phyloP scores from a whole-genome alignment of 2,888 invertebrate genomes.

The Coenonympha glycerion region DNA sequence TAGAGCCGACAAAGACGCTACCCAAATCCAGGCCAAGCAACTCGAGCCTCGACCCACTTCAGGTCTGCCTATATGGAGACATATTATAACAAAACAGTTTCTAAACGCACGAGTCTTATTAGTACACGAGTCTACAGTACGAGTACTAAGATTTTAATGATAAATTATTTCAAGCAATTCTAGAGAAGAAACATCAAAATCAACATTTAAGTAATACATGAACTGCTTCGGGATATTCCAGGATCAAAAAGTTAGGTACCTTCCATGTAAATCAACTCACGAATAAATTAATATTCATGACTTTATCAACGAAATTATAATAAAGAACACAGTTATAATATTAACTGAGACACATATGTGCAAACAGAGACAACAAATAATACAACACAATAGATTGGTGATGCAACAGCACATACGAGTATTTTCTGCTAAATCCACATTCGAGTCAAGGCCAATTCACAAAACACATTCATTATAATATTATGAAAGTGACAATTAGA shows the following conservation, averaged over 20 bases:
- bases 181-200: not conserved
- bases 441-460: not conserved
- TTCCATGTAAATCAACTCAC: too few species aligned
- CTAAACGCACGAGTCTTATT: not conserved
- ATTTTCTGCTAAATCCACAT: not conserved
- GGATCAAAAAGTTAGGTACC: too few species aligned
- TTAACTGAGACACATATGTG: not conserved
- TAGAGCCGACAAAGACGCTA: slow-evolving; percentile 10
- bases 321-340: not conserved
- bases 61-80: slow-evolving; percentile 3
- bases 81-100: slow-evolving; percentile 1
- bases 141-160: not conserved
- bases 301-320: not conserved
- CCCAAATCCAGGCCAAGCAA: slow-evolving; percentile 14
- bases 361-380: not conserved
- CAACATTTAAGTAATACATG: too few species aligned
- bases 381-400: not conserved
- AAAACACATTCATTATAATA: not conserved
- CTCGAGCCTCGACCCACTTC: slow-evolving; percentile 15
- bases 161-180: too few species aligned
- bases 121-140: not conserved
- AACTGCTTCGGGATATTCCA: too few species aligned
- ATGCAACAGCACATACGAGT: not conserved
- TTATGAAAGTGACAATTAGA: not conserved
- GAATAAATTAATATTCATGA: too few species aligned